Evolutionary conservation across 2,888 invertebrate species (phyloP).

Genomic region (Ectobius pallidus): DNA sequence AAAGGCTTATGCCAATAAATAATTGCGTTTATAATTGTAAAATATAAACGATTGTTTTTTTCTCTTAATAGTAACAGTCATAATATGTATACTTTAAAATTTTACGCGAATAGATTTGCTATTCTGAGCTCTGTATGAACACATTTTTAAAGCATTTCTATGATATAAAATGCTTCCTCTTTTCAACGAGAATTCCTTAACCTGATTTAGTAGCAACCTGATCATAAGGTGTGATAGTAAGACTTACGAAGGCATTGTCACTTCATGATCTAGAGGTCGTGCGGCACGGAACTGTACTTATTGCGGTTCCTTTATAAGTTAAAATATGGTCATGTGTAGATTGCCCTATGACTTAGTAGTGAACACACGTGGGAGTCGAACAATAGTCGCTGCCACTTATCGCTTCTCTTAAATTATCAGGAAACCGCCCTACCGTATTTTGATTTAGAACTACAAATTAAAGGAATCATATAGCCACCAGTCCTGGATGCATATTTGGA

Average conservation of each 20-base stretch:
- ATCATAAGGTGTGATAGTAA: too few relatives aligned
- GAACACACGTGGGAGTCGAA: slow-evolving; percentile 3
- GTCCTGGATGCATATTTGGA: background rate
- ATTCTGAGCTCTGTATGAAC: too few relatives aligned
- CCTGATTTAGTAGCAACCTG: too few relatives aligned
- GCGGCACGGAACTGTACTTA: background rate
- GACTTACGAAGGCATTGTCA: background rate
- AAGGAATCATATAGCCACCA: background rate
- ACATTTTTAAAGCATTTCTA: too few relatives aligned
- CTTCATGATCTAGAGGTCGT: background rate
- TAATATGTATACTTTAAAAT: too few relatives aligned
- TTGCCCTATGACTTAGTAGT: too few relatives aligned
- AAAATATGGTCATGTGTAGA: too few relatives aligned
- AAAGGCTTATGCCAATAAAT: too few relatives aligned
- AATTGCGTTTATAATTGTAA: too few relatives aligned
- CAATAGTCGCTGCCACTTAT: slow-evolving; percentile 7
- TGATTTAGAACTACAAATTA: slow-evolving; percentile 9
- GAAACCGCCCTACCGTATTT: background rate
- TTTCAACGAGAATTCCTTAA: background rate
- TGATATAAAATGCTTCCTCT: background rate
- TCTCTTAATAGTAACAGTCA: too few relatives aligned
- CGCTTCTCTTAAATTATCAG: slow-evolving; percentile 6
- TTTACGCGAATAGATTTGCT: too few relatives aligned
- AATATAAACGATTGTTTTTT: too few relatives aligned
- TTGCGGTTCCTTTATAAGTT: background rate